These are phyloP conservation scores for Apis cerana DNA, from an alignment of 1,140 invertebrate species.

Conservation along the genomic window DNA sequence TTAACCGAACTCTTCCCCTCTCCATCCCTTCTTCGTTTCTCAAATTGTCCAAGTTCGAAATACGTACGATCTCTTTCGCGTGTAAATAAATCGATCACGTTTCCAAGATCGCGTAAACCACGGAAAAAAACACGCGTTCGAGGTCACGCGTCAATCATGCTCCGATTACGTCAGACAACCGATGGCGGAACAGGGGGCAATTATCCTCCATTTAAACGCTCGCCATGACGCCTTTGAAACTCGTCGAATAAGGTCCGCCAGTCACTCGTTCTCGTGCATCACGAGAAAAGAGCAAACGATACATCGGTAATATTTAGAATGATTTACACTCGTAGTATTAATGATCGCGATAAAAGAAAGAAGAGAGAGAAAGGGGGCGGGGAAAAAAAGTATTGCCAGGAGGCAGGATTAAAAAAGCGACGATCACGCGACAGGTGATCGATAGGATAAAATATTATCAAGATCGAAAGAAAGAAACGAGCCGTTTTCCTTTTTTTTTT, in stretches of 20 bases:
- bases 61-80: background rate
- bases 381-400: background rate
- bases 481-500: too few species aligned
- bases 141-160: conserved; percentile 62
- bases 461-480: background rate
- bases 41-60: background rate
- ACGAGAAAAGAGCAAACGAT: background rate
- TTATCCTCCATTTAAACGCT: conserved; percentile 46
- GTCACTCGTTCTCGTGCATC: background rate
- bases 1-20: background rate
- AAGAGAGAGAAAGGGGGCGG: background rate
- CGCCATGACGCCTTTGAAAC: conserved; percentile 40
- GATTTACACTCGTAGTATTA: background rate
- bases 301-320: background rate
- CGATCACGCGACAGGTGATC: conserved; percentile 13
- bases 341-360: background rate
- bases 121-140: conserved; percentile 49
- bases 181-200: conserved; percentile 46
- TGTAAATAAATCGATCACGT: background rate
- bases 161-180: conserved; percentile 58
- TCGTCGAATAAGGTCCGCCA: conserved; percentile 9
- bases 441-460: background rate
- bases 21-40: too few species aligned
- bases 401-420: background rate
- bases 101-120: conserved; percentile 11